These are phyloP conservation scores for Cynopterus sphinx DNA, from an alignment of 2,797 vertebrate genomes.

Conservation along the genomic window DNA sequence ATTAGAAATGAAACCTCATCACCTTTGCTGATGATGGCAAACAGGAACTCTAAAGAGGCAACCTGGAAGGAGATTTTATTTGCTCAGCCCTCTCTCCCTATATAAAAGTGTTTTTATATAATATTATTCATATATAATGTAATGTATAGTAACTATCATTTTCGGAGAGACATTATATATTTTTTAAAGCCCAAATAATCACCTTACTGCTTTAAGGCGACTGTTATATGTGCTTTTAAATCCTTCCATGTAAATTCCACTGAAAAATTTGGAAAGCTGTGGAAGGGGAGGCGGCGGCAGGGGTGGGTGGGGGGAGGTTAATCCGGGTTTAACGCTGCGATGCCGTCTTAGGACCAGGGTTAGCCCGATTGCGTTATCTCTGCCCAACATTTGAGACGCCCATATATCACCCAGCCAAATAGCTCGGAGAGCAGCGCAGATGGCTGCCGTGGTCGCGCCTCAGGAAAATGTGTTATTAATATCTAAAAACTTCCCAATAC, in stretches of 20 bases:
- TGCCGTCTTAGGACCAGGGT: conserved; percentile 94
- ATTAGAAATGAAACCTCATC: neutral
- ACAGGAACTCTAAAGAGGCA: neutral
- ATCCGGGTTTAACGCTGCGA: conserved; percentile 98
- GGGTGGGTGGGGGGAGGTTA: conserved; percentile 94
- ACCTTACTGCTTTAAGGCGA: conserved; percentile 83
- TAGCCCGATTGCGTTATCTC: conserved; percentile 98
- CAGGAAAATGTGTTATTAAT: conserved; percentile 99
- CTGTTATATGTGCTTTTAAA: conserved; percentile 85
- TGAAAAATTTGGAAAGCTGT: conserved; percentile 91
- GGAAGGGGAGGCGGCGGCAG: conserved; percentile 83
- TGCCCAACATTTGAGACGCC: conserved; percentile 98
- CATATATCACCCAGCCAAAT: conserved; percentile 98
- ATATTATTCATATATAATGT: neutral
- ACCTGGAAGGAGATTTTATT: neutral
- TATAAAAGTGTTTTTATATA: neutral
- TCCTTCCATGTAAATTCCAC: conserved; percentile 92
- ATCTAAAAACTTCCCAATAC: conserved; percentile 99
- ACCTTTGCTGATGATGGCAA: neutral
- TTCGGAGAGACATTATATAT: conserved; percentile 60
- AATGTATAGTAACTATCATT: conserved; percentile 71
- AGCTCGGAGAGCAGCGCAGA: conserved; percentile 95
- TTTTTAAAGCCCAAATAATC: conserved; percentile 73
- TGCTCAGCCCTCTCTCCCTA: neutral
- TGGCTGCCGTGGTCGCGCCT: conserved; percentile 95